Conservation (phyloP, 2,888 invertebrate genomes). For the Erebia palarica region DNA sequence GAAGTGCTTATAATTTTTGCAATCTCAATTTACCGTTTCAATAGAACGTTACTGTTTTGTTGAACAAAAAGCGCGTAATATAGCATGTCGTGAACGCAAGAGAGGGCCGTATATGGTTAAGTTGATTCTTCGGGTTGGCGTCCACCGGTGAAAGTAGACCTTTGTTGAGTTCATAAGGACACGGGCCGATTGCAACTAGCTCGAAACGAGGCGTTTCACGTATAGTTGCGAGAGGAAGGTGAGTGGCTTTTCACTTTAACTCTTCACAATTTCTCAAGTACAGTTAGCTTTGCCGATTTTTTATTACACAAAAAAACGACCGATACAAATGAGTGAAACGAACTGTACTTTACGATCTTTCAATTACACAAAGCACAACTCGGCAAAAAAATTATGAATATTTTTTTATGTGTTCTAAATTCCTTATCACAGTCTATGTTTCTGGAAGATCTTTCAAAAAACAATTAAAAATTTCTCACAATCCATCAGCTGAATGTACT, state of each 20-base stretch:
- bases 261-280: conserved; percentile 59
- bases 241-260: conserved; percentile 64
- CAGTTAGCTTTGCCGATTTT: conserved; percentile 58
- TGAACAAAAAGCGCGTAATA: conserved; percentile 72
- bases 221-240: conserved; percentile 71
- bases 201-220: conserved; percentile 72
- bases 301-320: conserved; percentile 39
- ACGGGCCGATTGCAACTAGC: conserved; percentile 68
- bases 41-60: conserved; percentile 79
- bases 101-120: conserved; percentile 73
- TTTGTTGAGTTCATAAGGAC: conserved; percentile 81
- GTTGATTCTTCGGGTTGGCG: conserved; percentile 69
- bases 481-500: conserved; percentile 53
- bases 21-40: conserved; percentile 73
- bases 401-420: not conserved
- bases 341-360: conserved; percentile 7
- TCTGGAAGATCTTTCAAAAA: not conserved
- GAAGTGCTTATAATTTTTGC: conserved; percentile 68
- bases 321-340: not conserved
- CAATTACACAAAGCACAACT: not conserved
- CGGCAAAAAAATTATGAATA: not conserved
- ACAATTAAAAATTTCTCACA: conserved; percentile 37
- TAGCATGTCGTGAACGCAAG: conserved; percentile 64
- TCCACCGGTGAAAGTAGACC: conserved; percentile 78
- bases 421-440: not conserved